These are phyloP conservation scores for Solenodon paradoxus DNA, from an alignment of 2,113 vertebrate genomes.

Conservation along the genomic window DNA sequence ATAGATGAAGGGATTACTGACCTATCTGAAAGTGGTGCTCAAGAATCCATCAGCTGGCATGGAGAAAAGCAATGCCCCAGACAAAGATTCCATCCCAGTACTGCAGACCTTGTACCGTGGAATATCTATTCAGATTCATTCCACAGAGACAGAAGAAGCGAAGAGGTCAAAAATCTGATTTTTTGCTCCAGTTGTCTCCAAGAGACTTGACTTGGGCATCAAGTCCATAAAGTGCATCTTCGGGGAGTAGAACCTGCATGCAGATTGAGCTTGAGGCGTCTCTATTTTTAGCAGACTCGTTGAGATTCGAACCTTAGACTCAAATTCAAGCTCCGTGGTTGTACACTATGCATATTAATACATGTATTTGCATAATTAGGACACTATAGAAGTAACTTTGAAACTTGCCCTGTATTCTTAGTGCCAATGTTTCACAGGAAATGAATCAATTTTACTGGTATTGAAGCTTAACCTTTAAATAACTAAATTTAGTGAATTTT, in stretches of 20 bases:
- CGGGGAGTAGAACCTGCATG: not conserved
- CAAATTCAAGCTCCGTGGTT: not conserved
- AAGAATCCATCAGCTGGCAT: not conserved
- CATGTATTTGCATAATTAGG: not conserved
- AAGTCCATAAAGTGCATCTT: not conserved
- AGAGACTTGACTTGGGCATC: not conserved
- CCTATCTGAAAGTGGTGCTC: not conserved
- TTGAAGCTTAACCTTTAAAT: not conserved
- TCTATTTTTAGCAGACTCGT: not conserved
- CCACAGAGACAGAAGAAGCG: not conserved
- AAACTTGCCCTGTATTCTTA: not conserved
- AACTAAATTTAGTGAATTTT: not conserved
- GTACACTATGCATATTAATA: not conserved
- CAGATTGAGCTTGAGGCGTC: not conserved
- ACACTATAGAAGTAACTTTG: not conserved
- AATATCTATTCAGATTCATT: not conserved
- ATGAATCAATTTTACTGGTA: not conserved
- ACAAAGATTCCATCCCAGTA: no score
- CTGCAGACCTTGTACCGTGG: no score
- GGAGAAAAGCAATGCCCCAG: not conserved
- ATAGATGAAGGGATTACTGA: not conserved
- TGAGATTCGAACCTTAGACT: not conserved
- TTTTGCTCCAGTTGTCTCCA: not conserved
- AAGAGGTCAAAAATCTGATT: not conserved
- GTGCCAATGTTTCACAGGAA: not conserved